phyloP scores from a whole-genome alignment of 1,140 invertebrate genomes.

The Lucilia cuprina region DNA sequence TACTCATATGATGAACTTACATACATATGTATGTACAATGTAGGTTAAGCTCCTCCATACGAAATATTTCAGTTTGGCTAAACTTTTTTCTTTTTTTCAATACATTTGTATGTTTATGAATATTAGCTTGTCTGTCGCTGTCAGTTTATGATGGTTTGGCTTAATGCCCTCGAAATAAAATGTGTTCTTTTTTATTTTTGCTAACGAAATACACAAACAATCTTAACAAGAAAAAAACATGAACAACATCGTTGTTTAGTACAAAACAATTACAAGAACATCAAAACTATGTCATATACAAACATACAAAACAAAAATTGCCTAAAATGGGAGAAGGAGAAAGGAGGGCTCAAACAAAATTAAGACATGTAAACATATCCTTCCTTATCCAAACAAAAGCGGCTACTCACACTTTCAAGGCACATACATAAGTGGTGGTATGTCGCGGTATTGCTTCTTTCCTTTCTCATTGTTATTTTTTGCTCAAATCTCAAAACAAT shows the following conservation, averaged over 20 bases:
- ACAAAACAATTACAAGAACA: constrained; percentile 34
- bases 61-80: background rate
- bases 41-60: background rate
- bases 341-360: background rate
- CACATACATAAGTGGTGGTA: background rate
- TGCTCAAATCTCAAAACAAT: constrained; percentile 14
- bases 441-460: background rate
- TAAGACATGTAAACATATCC: background rate
- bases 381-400: too few species aligned
- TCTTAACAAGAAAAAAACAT: background rate
- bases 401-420: too few species aligned
- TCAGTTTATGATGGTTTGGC: background rate
- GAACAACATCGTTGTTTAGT: background rate
- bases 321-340: background rate
- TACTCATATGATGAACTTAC: too few species aligned
- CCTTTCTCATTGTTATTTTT: background rate
- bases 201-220: background rate
- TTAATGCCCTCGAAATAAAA: background rate
- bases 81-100: too few species aligned
- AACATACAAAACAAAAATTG: background rate
- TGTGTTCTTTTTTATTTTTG: background rate
- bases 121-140: background rate
- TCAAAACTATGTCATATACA: constrained; percentile 22
- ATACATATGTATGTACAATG: background rate
- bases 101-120: too few species aligned